Conservation (phyloP, 1,140 invertebrate genomes). For the Diorhabda sublineata region DNA sequence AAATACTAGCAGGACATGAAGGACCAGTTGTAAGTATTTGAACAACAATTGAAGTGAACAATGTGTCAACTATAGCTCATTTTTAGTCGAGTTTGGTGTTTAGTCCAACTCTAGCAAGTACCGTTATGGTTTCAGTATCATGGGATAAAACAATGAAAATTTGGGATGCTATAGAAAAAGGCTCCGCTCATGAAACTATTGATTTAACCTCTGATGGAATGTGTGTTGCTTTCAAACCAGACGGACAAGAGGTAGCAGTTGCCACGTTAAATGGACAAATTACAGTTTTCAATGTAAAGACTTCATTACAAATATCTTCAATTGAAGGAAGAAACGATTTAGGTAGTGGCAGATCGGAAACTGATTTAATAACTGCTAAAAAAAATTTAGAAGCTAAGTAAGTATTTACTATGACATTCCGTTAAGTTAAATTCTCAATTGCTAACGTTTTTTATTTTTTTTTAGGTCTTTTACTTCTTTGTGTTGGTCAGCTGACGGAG, state of each 20-base stretch:
- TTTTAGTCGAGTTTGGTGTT: conserved; percentile 62
- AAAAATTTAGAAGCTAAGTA: conserved; percentile 81
- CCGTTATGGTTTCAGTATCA: conserved; percentile 78
- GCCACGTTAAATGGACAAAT: conserved; percentile 88
- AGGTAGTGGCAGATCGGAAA: conserved; percentile 73
- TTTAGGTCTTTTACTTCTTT: conserved; percentile 83
- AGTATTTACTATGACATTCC: conserved; percentile 43
- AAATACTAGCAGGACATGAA: conserved; percentile 89
- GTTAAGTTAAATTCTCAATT: not conserved
- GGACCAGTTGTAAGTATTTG: conserved; percentile 72
- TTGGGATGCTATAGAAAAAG: conserved; percentile 86
- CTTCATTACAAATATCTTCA: conserved; percentile 64
- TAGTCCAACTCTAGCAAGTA: conserved; percentile 66
- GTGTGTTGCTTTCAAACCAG: conserved; percentile 78
- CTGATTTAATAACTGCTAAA: conserved; percentile 84
- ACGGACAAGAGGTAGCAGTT: conserved; percentile 87
- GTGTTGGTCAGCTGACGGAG: conserved; percentile 90
- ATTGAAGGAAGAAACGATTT: conserved; percentile 90
- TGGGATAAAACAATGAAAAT: conserved; percentile 92
- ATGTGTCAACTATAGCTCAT: not conserved
- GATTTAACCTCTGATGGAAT: conserved; percentile 77
- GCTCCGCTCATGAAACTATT: conserved; percentile 78
- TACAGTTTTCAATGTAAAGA: conserved; percentile 74
- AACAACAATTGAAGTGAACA: not conserved
- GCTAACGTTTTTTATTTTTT: conserved; percentile 32